phyloP scores from a whole-genome alignment of 2,113 vertebrate genomes.

The Benitochromis conjunctus region DNA sequence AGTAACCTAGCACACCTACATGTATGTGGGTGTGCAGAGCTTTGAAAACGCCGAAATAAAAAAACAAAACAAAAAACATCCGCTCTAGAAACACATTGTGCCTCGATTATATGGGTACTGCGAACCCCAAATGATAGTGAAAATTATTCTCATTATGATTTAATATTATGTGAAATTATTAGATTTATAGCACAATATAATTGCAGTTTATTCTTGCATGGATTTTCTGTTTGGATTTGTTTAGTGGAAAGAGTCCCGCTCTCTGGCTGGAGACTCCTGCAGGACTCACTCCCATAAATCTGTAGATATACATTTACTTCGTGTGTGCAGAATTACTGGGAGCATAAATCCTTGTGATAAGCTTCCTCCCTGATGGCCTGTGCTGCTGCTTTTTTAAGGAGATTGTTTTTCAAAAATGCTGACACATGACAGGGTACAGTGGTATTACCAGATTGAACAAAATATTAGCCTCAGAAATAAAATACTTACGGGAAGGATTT shows the following conservation, averaged over 20 bases:
- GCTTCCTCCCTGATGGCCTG: not conserved
- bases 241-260: not conserved
- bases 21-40: not conserved
- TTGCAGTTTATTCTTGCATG: not conserved
- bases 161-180: not conserved
- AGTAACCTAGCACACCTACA: not conserved
- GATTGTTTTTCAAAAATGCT: slow-evolving; percentile 9
- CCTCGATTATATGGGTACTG: not conserved
- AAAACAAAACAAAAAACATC: too few relatives aligned
- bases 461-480: not conserved
- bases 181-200: not conserved
- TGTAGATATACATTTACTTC: slow-evolving; percentile 21
- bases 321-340: not conserved
- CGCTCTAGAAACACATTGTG: not conserved
- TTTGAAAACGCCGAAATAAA: not conserved
- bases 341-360: slow-evolving; percentile 34
- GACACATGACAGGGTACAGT: not conserved
- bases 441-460: not conserved
- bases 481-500: not conserved
- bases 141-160: not conserved
- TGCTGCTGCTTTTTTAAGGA: not conserved
- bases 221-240: not conserved
- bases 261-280: not conserved
- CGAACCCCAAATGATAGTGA: not conserved
- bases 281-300: slow-evolving; percentile 22